Evolutionary conservation across 2,888 invertebrate species (phyloP), one percentile per base, ranked within the genome.

Genomic region (Sinohyriopsis cumingii): DNA sequence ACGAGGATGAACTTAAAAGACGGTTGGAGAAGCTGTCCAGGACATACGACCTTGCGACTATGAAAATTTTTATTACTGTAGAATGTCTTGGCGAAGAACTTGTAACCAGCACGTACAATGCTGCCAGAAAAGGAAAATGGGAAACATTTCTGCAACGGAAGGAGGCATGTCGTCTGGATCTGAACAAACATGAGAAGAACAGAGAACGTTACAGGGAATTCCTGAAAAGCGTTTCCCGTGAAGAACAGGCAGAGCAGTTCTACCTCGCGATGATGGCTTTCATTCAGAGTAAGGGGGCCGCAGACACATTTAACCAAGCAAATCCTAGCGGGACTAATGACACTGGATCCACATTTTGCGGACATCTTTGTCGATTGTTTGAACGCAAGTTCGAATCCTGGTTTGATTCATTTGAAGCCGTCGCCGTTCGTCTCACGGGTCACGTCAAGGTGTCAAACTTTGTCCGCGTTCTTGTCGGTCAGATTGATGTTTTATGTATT

Each of bases 41-140:
- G 53, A 81, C 80, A 9, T 86, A 84, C 64, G 86, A 86, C 68
- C 74, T 84, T 55, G 78, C 82, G 3, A 86, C 86, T 15, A 86
- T 86, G 86, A 86, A 86, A 65, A 84, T 85, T 55, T 86, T 86
- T 71, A 83, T 86, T 55, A 78, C 80, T 24, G 84, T 86, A 54
- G 86, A 86, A 70, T 78, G 81, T 53, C 64, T 84, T 24, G 84
- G 84, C 0, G 86, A 84, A 62, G 77, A 73, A 19, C 59, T 77
- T 33, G 82, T 84, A 4, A 82, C 81, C 61, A 79, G 81, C 65
- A 78, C 81, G 0, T 84, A 80, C 65, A 79, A 77, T 66, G 69
- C 75, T 22, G 78, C 75, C 12, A 77, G 69, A 60, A 79, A 77
- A 65, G 60, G 63, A 19, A 73, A 78, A 9, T 86, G 86, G 86